Conservation (phyloP, 30 jellyfish, hydroid and myxozoan species). For the Turritopsis dohrnii region DNA sequence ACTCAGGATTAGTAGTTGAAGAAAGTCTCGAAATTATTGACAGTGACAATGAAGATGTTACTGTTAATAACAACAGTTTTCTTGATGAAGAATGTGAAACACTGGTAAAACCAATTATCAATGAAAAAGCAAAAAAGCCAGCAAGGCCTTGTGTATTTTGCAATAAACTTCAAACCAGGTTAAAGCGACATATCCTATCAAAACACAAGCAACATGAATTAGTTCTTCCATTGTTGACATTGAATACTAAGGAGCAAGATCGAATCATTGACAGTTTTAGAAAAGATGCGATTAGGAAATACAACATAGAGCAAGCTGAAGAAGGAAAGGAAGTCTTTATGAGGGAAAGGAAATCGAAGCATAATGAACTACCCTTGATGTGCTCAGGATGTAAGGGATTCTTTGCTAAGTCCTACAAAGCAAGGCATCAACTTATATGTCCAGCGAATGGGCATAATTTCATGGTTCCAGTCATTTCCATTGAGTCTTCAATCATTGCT, state of each 20-base stretch:
- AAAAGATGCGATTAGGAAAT: slow-evolving; percentile 4
- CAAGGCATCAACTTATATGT: slow-evolving; percentile 3
- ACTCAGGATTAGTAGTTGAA: too few species aligned
- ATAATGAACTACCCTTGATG: slow-evolving; percentile 7
- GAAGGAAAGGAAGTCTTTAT: neutral
- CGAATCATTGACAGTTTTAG: neutral
- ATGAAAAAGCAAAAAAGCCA: neutral
- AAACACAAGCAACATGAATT: slow-evolving; percentile 7
- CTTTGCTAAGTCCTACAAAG: neutral
- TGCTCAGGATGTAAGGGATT: slow-evolving; percentile 11
- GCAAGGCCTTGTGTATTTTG: neutral
- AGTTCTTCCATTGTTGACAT: neutral
- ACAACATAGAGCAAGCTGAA: neutral
- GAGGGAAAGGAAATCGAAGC: neutral
- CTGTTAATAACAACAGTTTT: too few species aligned
- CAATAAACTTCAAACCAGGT: slow-evolving; percentile 4
- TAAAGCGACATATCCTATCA: neutral
- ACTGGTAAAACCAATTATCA: neutral
- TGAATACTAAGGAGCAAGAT: neutral
- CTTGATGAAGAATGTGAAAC: neutral
- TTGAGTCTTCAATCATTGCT: slow-evolving; percentile 1
- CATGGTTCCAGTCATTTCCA: slow-evolving; percentile 8
- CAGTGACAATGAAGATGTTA: slow-evolving; percentile 8
- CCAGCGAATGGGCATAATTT: neutral
- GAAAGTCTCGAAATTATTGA: neutral